A percentile compares a stretch with the other conserved stretches of the same genome.
phyloP scores from a whole-genome alignment of 2,797 vertebrate species.

The Potorous gilbertii region DNA sequence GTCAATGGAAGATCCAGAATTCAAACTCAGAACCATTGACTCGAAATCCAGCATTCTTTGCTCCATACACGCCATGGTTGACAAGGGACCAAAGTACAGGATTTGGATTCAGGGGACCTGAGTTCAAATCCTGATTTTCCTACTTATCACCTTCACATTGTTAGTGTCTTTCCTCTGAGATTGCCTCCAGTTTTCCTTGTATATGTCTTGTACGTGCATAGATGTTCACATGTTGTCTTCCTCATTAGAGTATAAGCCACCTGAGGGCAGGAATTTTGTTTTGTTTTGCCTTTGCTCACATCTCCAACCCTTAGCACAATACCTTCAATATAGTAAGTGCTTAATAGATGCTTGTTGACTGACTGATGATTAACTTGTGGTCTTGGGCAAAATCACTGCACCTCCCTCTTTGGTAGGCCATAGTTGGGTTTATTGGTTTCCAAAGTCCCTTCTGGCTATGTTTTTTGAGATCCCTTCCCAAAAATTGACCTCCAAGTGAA shows the following conservation, averaged over 20 bases:
- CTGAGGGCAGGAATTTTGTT: neutral
- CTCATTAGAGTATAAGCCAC: neutral
- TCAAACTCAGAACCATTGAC: neutral
- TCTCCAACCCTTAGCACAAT: no score
- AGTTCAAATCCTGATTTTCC: neutral
- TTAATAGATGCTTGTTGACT: neutral
- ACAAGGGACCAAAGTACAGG: neutral
- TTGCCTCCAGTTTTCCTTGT: neutral
- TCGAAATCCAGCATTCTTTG: neutral
- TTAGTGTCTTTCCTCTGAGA: neutral
- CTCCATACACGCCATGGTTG: neutral
- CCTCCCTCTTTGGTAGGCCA: neutral
- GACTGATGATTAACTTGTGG: neutral
- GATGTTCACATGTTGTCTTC: neutral
- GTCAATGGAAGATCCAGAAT: neutral
- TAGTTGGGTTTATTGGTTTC: neutral
- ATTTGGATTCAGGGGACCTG: neutral
- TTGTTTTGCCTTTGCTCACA: neutral
- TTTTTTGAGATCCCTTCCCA: neutral
- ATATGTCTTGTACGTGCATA: neutral
- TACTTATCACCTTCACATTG: neutral
- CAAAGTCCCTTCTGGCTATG: neutral
- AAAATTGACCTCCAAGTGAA: neutral
- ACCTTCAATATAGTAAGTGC: no score
- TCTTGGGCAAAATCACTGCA: neutral